phyloP scores from a whole-genome alignment of 1,140 invertebrate species.

The Idris sp. region DNA sequence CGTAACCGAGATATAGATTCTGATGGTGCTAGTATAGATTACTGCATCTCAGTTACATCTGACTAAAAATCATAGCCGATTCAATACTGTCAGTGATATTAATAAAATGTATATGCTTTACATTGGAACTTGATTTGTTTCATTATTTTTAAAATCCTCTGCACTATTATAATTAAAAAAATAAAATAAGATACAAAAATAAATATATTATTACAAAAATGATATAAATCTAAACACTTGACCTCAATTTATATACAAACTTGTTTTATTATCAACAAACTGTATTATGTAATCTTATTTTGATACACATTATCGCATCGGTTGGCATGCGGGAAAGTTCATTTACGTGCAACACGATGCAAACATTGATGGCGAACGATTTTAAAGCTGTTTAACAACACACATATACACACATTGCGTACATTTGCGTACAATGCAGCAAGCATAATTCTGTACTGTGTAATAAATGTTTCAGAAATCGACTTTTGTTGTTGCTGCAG shows the following conservation, averaged over 20 bases:
- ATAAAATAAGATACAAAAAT: no score
- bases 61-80: slow-evolving; percentile 1
- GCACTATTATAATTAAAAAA: no score
- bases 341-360: slow-evolving; percentile 40
- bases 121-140: no score
- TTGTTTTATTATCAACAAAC: slow-evolving; percentile 10
- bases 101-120: no score
- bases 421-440: slow-evolving; percentile 18
- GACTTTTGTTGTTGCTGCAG: slow-evolving; percentile 1
- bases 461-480: slow-evolving; percentile 48
- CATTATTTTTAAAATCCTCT: no score
- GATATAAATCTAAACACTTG: no score
- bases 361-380: slow-evolving; percentile 25
- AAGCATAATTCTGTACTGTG: slow-evolving; percentile 27
- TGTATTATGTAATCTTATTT: slow-evolving; percentile 14
- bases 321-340: slow-evolving; percentile 34
- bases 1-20: slow-evolving; percentile 31
- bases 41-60: slow-evolving; percentile 22
- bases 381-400: slow-evolving; percentile 32
- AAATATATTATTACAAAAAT: no score
- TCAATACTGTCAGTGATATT: neutral
- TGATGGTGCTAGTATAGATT: slow-evolving; percentile 12
- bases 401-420: slow-evolving; percentile 30
- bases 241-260: neutral
- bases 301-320: slow-evolving; percentile 3